Evolutionary conservation across 1,140 invertebrate species (phyloP), one percentile per base, ranked within the genome.

Genomic region (Macrostomum lignano): DNA sequence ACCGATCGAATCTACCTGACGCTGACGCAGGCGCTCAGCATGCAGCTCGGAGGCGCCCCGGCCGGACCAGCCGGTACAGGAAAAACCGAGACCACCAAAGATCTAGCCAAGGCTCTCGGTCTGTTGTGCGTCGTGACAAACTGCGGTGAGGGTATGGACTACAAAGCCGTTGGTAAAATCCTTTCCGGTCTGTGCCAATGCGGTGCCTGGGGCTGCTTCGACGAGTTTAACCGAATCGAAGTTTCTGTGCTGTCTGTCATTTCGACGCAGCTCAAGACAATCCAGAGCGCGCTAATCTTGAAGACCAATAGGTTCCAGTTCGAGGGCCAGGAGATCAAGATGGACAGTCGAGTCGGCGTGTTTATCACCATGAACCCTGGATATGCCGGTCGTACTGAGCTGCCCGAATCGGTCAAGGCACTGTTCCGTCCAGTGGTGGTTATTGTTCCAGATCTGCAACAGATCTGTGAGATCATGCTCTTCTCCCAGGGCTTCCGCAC

Each of bases 291-390:
- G 0, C 51, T 82, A 17, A 63, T 75, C 26, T 63, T 66, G 40
- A 72, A 72, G 42, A 47, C 71, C 1, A 66, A 67, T 34, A 55
- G 63, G 41, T 78, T 81, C 17, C 4, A 28, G 69, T 82, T 82
- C 60, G 75, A 79, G 59, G 71, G 69, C 2, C 65, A 70, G 46
- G 71, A 78, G 43, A 79, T 82, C 30, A 56, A 55, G 5, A 45
- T 86, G 44, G 74, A 82, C 51, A 52, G 60, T 6, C 74, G 77
- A 58, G 71, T 81, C 10, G 77, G 76, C 2, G 71, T 82, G 33
- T 86, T 84, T 46, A 78, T 82, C 24, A 82, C 77, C 6, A 81
- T 84, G 74, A 82, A 82, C 62, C 75, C 75, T 0, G 76, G 74
- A 3, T 79, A 82, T 48, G 74, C 74, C 0, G 74, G 76, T 1